A percentile compares a stretch with the other conserved stretches of the same genome.
phyloP scores from a whole-genome alignment of 2,888 invertebrate species.

The Drosophila meridionalis region DNA sequence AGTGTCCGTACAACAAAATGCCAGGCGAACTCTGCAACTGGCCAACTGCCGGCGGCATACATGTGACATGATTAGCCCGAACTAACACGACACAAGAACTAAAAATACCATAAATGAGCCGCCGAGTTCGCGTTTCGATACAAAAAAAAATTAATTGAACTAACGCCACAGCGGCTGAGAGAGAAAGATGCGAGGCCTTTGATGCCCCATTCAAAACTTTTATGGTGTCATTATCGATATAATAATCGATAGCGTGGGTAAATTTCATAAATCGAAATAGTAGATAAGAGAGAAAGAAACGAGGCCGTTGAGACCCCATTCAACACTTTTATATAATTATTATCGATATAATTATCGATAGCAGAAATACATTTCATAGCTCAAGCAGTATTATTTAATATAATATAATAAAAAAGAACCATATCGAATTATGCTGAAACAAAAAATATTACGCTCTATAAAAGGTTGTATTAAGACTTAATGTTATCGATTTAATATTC shows the following conservation, averaged over 20 bases:
- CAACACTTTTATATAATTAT: too few species aligned
- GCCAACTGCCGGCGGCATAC: constrained; percentile 7
- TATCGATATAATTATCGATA: too few species aligned
- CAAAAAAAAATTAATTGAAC: neutral
- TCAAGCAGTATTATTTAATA: too few species aligned
- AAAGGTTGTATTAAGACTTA: neutral
- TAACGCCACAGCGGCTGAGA: neutral
- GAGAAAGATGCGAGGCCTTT: neutral
- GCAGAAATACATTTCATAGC: too few species aligned
- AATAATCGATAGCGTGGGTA: neutral
- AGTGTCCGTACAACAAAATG: constrained; percentile 44
- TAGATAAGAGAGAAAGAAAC: too few species aligned
- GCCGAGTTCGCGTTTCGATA: neutral
- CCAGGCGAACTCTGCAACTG: constrained; percentile 14
- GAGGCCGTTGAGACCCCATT: too few species aligned
- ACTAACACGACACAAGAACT: constrained; percentile 12
- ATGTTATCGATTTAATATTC: neutral
- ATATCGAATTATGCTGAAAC: too few species aligned
- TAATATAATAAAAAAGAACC: too few species aligned
- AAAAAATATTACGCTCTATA: neutral
- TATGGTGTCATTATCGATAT: neutral
- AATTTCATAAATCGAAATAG: neutral
- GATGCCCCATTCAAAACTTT: neutral
- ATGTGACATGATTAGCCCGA: constrained; percentile 48
- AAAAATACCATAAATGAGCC: neutral